These are phyloP conservation scores for Phocoena phocoena DNA, from an alignment of 2,113 vertebrate genomes.

Conservation along the genomic window DNA sequence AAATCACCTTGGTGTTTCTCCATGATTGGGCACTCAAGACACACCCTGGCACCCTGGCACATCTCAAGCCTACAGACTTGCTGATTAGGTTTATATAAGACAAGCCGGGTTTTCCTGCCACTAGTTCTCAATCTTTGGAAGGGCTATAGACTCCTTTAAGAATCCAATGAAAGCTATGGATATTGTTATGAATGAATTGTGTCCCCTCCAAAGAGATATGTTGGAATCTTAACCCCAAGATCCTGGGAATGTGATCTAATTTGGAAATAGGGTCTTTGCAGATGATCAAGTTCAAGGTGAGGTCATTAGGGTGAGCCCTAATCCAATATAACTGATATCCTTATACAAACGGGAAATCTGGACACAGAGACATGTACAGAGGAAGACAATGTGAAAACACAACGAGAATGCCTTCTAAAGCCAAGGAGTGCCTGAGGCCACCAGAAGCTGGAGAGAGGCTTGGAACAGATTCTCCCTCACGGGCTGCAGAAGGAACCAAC, in stretches of 20 bases:
- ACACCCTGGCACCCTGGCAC: neutral
- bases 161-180: neutral
- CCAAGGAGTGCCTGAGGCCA: neutral
- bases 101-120: neutral
- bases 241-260: neutral
- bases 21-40: neutral
- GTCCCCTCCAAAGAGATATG: neutral
- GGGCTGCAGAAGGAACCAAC: neutral
- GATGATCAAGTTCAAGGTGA: neutral
- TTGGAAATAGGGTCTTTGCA: neutral
- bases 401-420: neutral
- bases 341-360: neutral
- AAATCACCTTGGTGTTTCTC: neutral
- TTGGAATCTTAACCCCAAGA: neutral
- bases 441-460: neutral
- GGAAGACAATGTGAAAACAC: neutral
- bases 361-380: neutral
- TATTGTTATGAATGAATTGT: neutral
- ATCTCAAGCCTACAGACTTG: neutral
- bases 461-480: neutral
- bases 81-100: neutral
- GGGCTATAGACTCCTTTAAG: neutral
- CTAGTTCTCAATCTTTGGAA: neutral
- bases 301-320: neutral
- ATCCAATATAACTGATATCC: neutral